These are phyloP conservation scores for Podarcis siculus DNA, from an alignment of 2,797 vertebrate genomes.

Conservation along the genomic window DNA sequence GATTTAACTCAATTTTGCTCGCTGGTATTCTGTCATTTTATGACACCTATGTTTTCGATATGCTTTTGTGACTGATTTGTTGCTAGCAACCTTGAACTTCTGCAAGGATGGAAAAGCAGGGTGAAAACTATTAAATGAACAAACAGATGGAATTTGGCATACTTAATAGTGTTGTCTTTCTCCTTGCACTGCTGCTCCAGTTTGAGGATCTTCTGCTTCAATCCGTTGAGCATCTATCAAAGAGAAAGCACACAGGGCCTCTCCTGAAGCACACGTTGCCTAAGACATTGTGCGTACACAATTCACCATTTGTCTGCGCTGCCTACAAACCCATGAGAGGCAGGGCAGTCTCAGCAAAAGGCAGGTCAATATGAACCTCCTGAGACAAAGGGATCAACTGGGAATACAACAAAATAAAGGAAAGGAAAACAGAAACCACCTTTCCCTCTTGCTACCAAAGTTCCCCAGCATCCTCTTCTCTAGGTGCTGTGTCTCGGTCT, in stretches of 20 bases:
- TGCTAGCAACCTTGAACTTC: neutral
- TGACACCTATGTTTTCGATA: neutral
- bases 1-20: neutral
- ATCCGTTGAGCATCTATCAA: slow-evolving; percentile 85
- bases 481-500: neutral
- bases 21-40: neutral
- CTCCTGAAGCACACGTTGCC: neutral
- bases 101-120: neutral
- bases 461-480: neutral
- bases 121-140: neutral
- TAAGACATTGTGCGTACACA: neutral
- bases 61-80: neutral
- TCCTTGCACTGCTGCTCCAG: slow-evolving; percentile 92
- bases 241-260: slow-evolving; percentile 36
- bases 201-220: slow-evolving; percentile 90
- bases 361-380: neutral
- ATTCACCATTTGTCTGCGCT: neutral
- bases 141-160: neutral
- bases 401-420: too few species aligned
- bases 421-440: neutral
- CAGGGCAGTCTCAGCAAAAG: too few species aligned
- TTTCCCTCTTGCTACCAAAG: neutral
- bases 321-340: neutral
- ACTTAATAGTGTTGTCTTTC: slow-evolving; percentile 88
- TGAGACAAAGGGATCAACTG: neutral